phyloP scores from a whole-genome alignment of 1,140 invertebrate species.

The Bombus difficillimus region DNA sequence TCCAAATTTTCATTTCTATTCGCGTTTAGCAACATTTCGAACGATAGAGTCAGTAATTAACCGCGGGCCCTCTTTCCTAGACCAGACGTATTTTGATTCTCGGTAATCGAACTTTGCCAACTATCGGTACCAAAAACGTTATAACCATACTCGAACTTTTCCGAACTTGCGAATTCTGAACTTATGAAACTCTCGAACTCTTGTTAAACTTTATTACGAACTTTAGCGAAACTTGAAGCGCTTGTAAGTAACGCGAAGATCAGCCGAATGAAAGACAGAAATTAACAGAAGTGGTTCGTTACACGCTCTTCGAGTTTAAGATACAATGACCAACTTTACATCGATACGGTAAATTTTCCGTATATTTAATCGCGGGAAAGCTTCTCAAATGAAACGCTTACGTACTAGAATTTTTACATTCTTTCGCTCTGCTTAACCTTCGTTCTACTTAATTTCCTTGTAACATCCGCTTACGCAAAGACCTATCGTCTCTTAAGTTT shows the following conservation, averaged over 20 bases:
- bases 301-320: background rate
- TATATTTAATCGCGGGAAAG: background rate
- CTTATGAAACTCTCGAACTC: background rate
- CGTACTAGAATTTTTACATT: no score
- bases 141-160: slow-evolving; percentile 1
- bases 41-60: background rate
- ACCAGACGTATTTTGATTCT: background rate
- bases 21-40: background rate
- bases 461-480: background rate
- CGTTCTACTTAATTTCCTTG: no score
- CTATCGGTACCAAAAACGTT: background rate
- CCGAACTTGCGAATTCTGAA: background rate
- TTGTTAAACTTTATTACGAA: background rate
- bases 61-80: accelerated
- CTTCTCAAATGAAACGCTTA: no score
- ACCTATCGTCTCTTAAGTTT: background rate
- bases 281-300: slow-evolving; percentile 7
- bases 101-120: background rate
- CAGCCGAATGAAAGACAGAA: slow-evolving; percentile 2
- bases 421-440: no score
- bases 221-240: background rate
- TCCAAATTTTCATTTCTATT: background rate
- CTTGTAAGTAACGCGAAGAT: background rate
- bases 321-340: background rate
- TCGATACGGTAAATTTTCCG: background rate